These are phyloP conservation scores for Xestia ashworthii DNA, from an alignment of 2,888 invertebrate genomes.

Conservation along the genomic window DNA sequence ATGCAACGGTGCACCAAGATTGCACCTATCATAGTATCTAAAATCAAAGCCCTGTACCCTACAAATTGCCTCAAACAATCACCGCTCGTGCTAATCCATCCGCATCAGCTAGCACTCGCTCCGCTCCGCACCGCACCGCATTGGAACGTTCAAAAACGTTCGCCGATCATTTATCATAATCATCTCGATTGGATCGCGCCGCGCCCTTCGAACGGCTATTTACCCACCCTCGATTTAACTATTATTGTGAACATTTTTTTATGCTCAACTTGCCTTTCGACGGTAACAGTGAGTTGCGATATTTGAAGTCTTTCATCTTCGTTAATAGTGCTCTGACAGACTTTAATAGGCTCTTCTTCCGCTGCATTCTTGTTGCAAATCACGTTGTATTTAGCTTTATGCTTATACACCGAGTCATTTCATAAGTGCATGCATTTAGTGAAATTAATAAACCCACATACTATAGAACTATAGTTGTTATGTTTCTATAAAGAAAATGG, in stretches of 20 bases:
- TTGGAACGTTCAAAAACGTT: constrained; percentile 67
- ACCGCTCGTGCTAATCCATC: constrained; percentile 50
- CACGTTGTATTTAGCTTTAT: constrained; percentile 33
- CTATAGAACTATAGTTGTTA: too few species aligned
- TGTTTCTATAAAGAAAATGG: neutral
- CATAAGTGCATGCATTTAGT: neutral
- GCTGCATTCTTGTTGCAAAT: constrained; percentile 54
- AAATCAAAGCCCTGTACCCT: constrained; percentile 7
- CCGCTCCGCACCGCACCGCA: constrained; percentile 53
- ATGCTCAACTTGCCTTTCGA: constrained; percentile 81
- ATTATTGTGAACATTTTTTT: constrained; percentile 86
- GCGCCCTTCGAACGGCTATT: constrained; percentile 82
- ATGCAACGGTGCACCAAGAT: neutral
- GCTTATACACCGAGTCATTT: neutral
- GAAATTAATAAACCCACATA: neutral
- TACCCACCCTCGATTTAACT: constrained; percentile 89
- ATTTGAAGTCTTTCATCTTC: constrained; percentile 74
- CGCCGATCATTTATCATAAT: constrained; percentile 88
- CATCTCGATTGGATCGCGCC: constrained; percentile 88
- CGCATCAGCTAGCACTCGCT: constrained; percentile 30
- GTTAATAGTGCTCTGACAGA: constrained; percentile 76
- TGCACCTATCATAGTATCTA: neutral
- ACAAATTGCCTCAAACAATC: constrained; percentile 20
- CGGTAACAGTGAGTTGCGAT: constrained; percentile 71
- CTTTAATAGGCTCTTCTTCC: constrained; percentile 68